These are phyloP conservation scores for Pimpla rufipes DNA, from an alignment of 2,888 invertebrate genomes.

Conservation along the genomic window DNA sequence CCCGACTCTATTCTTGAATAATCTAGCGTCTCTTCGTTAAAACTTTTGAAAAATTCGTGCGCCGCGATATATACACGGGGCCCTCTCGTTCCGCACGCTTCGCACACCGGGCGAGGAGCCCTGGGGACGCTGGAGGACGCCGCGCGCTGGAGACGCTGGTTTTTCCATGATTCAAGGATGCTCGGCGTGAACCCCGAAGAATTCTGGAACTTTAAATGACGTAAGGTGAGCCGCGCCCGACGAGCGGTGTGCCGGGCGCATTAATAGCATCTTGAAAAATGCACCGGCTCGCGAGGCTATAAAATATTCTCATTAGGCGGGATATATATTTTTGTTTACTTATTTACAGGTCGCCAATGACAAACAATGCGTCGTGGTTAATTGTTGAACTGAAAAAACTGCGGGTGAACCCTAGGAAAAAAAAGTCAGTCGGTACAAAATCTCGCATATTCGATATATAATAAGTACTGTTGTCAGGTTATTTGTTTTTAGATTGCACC, in stretches of 20 bases:
- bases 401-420: too few relatives aligned
- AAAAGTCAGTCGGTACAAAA: too few relatives aligned
- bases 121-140: background rate
- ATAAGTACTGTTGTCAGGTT: too few relatives aligned
- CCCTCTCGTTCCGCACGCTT: background rate
- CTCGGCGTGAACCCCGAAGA: slow-evolving; percentile 9
- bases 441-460: too few relatives aligned
- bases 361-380: too few relatives aligned
- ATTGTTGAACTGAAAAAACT: too few relatives aligned
- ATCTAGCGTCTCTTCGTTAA: slow-evolving; percentile 14
- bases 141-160: background rate
- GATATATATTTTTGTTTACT: background rate
- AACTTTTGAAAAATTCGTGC: slow-evolving; percentile 17
- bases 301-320: background rate
- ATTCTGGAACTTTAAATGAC: slow-evolving; percentile 14
- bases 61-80: background rate
- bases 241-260: background rate
- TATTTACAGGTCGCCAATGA: too few relatives aligned
- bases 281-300: background rate
- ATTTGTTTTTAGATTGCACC: too few relatives aligned
- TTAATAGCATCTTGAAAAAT: slow-evolving; percentile 21
- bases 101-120: background rate
- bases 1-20: slow-evolving; percentile 20
- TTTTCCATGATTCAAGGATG: slow-evolving; percentile 25
- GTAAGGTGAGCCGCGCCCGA: background rate